Conservation (phyloP, 2,113 vertebrate genomes). For the Arothron firmamentum region DNA sequence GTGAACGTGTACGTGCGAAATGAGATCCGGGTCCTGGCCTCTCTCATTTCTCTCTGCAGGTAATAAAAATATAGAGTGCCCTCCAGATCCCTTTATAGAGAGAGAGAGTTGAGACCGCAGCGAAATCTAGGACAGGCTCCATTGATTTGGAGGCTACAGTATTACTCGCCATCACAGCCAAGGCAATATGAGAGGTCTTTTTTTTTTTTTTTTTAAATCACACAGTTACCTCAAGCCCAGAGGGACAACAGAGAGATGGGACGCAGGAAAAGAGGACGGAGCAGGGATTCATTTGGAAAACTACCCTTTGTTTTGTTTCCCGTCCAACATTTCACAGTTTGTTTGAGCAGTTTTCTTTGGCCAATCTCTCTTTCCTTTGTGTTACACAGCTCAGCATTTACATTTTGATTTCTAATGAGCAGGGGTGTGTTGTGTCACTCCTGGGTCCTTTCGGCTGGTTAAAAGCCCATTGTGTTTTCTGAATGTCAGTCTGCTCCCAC, state of each 20-base stretch:
- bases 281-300: conserved; percentile 51
- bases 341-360: no score
- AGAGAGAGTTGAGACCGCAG: conserved; percentile 66
- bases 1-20: conserved; percentile 50
- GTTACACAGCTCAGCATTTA: not conserved
- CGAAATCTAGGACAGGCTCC: conserved; percentile 75
- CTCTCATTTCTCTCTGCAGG: conserved; percentile 70
- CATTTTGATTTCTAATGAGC: conserved; percentile 23
- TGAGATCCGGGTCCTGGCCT: conserved; percentile 69
- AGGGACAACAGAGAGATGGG: conserved; percentile 48
- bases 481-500: conserved; percentile 45
- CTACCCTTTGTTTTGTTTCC: conserved; percentile 50
- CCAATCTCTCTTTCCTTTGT: not conserved
- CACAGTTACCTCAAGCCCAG: conserved; percentile 57
- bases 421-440: conserved; percentile 42
- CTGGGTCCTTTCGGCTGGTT: conserved; percentile 53
- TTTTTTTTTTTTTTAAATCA: conserved; percentile 63
- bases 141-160: conserved; percentile 77
- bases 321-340: not conserved
- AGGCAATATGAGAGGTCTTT: conserved; percentile 73
- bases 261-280: conserved; percentile 12
- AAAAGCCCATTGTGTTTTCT: conserved; percentile 55
- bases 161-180: conserved; percentile 72
- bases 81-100: conserved; percentile 78
- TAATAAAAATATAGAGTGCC: conserved; percentile 76